These are phyloP conservation scores for Chaenodraco wilsoni DNA, from an alignment of 2,797 vertebrate genomes.

Conservation along the genomic window DNA sequence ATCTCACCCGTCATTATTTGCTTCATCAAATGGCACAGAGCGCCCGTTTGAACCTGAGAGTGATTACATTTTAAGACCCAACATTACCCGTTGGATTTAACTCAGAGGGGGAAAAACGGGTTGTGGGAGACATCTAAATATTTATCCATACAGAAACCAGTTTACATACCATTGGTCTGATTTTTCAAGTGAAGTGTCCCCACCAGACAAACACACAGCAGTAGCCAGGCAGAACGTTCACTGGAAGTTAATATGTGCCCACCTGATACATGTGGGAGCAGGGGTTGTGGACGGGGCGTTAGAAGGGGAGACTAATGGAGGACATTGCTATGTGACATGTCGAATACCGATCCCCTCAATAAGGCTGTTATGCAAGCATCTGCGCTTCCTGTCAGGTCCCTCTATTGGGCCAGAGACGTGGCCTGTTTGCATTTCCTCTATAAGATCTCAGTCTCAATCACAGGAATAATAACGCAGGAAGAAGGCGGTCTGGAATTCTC, in stretches of 20 bases:
- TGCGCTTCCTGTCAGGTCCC: conserved; percentile 70
- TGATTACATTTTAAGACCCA: conserved; percentile 25
- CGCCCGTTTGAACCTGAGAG: conserved; percentile 16
- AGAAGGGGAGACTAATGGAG: conserved; percentile 45
- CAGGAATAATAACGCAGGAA: conserved; percentile 16
- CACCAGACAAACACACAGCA: conserved; percentile 48
- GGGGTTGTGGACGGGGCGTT: conserved; percentile 39
- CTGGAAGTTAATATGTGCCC: conserved; percentile 49
- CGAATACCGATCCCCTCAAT: conserved; percentile 67
- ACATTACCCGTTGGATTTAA: conserved; percentile 38
- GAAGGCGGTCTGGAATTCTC: conserved; percentile 40
- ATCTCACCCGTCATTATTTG: conserved; percentile 32
- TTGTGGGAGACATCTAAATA: conserved; percentile 62
- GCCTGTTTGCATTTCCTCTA: conserved; percentile 45
- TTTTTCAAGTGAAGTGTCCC: conserved; percentile 55
- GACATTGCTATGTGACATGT: conserved; percentile 71
- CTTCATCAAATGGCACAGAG: conserved; percentile 25
- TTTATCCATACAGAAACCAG: conserved; percentile 67
- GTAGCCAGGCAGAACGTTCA: conserved; percentile 26
- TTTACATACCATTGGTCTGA: conserved; percentile 70
- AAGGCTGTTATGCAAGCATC: conserved; percentile 76
- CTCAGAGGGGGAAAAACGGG: not conserved
- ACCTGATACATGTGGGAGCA: conserved; percentile 59
- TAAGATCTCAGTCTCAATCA: conserved; percentile 37
- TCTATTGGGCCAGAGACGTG: conserved; percentile 38